Base-by-base conservation (phyloP, 2,113 vertebrate genomes). In the Stictonetta naevosa region DNA sequence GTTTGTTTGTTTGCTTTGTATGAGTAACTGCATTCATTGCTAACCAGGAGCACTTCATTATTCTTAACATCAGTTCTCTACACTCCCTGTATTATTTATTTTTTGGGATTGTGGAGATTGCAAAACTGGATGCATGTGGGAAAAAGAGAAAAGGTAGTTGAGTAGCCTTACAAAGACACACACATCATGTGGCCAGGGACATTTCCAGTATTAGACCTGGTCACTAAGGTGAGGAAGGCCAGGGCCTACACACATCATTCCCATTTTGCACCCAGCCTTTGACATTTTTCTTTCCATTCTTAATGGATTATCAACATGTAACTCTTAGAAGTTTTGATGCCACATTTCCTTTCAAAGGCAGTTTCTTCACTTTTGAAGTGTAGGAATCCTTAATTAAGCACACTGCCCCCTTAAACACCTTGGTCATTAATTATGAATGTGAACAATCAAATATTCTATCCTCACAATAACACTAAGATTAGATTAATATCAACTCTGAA, bases 351-450 rank as follows among this genome's bases (percentile, higher is more conserved):
- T 96, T 96, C 75, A 85, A 95, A 95, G 42, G 55, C 62, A 85
- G 50, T 71, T 95, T 90, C 72, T 96, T 93, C 97, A 77, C 69
- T 97, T 96, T 95, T 38, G 4, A 93, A 76, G n/a, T 92, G 28
- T 26, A 92, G 86, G 90, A 96, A 85, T 87, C 56, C 92, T 96
- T 98, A 97, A 97, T 97, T 97, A 98, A 93, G 92, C 87, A 62
- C 55, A 95, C 28, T 96, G 93, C 71, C 86, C 82, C 95, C 77
- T 77, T 97, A 81, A 67, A 82, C 67, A 92, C 55, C 68, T 95
- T 95, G 96, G 73, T 92, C 86, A 96, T 95, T 96, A 96, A 93
- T 97, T 95, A 97, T 96, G 89, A 96, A 96, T 95, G 77, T 91
- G 72, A 86, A 92, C 13, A 83, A 83, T 93, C 80, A 94, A 96